A percentile compares a stretch with the other conserved stretches of the same genome.
Evolutionary conservation across 2,797 vertebrate species (phyloP).

Genomic region (Pelochelys cantorii): DNA sequence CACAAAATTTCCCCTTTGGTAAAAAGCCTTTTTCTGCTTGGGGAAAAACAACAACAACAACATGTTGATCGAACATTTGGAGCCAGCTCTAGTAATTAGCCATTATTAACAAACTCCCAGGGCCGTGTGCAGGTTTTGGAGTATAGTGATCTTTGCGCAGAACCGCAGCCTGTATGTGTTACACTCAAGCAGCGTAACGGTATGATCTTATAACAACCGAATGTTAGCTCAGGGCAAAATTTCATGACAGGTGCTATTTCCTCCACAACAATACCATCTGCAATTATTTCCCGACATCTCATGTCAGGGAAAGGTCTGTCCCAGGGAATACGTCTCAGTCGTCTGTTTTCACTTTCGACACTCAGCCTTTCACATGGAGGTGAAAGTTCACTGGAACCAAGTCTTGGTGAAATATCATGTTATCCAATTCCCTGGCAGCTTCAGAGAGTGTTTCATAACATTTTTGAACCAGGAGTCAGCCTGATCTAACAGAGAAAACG

Average conservation of each 20-base stretch:
- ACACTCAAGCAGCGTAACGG: not conserved
- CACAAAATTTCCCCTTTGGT: not conserved
- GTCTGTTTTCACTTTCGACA: slow-evolving; percentile 75
- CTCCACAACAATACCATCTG: slow-evolving; percentile 50
- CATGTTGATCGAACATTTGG: not conserved
- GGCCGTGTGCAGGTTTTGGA: slow-evolving; percentile 37
- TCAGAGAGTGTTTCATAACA: slow-evolving; percentile 76
- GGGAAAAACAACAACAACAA: not conserved
- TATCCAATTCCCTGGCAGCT: slow-evolving; percentile 54
- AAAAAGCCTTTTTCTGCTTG: not conserved
- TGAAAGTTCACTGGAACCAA: slow-evolving; percentile 57
- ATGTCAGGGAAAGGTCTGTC: slow-evolving; percentile 59
- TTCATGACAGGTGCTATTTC: slow-evolving; percentile 56
- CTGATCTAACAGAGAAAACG: slow-evolving; percentile 59
- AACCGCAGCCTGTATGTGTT: slow-evolving; percentile 34
- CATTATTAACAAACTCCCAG: slow-evolving; percentile 30
- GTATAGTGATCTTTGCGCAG: slow-evolving; percentile 25
- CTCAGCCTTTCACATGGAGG: slow-evolving; percentile 68
- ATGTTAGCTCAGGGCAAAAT: slow-evolving; percentile 30
- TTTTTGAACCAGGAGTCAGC: slow-evolving; percentile 61
- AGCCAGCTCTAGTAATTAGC: not conserved
- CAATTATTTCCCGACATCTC: slow-evolving; percentile 57
- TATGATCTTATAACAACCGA: slow-evolving; percentile 21
- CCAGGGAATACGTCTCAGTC: slow-evolving; percentile 42
- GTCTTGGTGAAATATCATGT: slow-evolving; percentile 37